Evolutionary conservation across 2,888 invertebrate genomes (phyloP), one percentile per base, ranked within the genome.

Genomic region (Metalampra italica): DNA sequence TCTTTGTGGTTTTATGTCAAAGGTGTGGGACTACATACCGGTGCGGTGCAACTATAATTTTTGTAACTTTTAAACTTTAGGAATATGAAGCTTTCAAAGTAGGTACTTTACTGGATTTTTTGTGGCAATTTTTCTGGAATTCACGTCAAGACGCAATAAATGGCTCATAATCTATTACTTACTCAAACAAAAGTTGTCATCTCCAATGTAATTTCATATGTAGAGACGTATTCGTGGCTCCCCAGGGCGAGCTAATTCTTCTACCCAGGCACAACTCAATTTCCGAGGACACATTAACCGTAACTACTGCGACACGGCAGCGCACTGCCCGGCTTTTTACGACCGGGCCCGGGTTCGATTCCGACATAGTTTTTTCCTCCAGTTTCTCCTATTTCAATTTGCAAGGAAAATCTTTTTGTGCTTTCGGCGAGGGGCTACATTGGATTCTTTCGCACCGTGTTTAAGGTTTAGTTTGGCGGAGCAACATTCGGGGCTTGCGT

Each of bases 231-330:
- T 57, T 47, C 46, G 32, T 14, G 55, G 49, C 45, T 75, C 86
- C 78, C 84, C 8, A 29, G 83, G 82, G 87, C 63, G 50, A 73
- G 68, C 84, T 88, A 88, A 89, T 89, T 85, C 75, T 75, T 77
- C 69, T 76, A 66, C 72, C 74, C 74, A 71, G 77, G 77, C 80
- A 68, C 82, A 85, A 88, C 88, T 85, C 88, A 87, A 89, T 88
- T 87, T 87, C 68, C 79, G 80, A 64, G 78, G 78, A 74, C 83
- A 78, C 88, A 88, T 89, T 88, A 89, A 82, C 78, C 75, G 77
- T 81, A 82, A 83, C 85, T 81, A 82, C 77, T 77, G 76, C 78
- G 80, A 78, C 81, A 84, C 79, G 78, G 81, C 77, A 77, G 79
- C 78, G 73, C 71, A 74, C 75, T 75, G 69, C 66, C 66, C 72